Percentiles rank a stretch among this genome's conserved stretches.
These are phyloP conservation scores for Dascillus cervinus DNA, from an alignment of 2,888 invertebrate genomes.

Conservation along the genomic window DNA sequence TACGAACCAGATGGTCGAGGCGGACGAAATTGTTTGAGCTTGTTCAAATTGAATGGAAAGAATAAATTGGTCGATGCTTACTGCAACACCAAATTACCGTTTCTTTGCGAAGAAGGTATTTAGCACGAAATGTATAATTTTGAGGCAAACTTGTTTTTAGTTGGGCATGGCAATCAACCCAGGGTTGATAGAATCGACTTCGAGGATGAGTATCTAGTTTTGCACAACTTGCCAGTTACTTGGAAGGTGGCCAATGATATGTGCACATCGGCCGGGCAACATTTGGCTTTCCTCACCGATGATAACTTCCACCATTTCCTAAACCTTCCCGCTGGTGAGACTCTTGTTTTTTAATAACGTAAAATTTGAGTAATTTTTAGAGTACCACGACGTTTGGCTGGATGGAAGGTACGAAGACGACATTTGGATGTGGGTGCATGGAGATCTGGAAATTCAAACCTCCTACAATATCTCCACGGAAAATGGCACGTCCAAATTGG, in stretches of 20 bases:
- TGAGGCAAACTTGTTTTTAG: too few species aligned
- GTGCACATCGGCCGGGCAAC: constrained; percentile 2
- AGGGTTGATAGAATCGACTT: background rate
- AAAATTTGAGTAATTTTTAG: constrained; percentile 1
- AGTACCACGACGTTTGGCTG: constrained; percentile 2
- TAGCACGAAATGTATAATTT: too few species aligned
- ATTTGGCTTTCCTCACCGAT: constrained; percentile 1
- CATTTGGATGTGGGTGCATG: constrained; percentile 1
- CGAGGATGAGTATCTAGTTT: background rate
- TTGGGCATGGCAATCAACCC: background rate
- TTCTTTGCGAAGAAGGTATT: constrained; percentile 3
- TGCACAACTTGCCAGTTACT: background rate
- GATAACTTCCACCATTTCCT: background rate
- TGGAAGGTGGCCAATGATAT: constrained; percentile 4
- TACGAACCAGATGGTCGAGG: background rate
- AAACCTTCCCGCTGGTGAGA: constrained; percentile 1
- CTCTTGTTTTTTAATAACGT: background rate
- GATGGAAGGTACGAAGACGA: constrained; percentile 3
- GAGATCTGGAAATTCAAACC: background rate
- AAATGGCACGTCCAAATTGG: background rate
- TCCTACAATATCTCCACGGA: background rate
- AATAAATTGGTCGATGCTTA: background rate
- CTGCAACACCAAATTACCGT: background rate
- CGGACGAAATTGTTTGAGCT: constrained; percentile 1
- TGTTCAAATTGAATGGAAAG: background rate